phyloP scores from a whole-genome alignment of 2,797 vertebrate genomes.

The Diplodus sargus region DNA sequence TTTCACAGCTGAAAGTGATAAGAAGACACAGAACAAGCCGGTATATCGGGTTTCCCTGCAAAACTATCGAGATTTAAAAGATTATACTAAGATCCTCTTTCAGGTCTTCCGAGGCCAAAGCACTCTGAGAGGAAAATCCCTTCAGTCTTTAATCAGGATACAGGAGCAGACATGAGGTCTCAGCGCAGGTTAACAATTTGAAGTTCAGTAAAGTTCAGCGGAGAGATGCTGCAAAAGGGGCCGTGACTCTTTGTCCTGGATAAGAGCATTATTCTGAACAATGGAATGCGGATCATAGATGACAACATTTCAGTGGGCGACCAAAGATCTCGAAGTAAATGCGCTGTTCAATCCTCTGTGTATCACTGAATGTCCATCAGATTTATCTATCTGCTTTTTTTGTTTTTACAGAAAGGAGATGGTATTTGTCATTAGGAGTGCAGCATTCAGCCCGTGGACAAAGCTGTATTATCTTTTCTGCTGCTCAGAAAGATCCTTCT shows the following conservation, averaged over 20 bases:
- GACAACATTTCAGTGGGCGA: not conserved
- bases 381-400: not conserved
- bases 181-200: conserved; percentile 16
- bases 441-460: too few relatives aligned
- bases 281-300: not conserved
- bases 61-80: conserved; percentile 17
- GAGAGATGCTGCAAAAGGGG: not conserved
- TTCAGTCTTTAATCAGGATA: conserved; percentile 13
- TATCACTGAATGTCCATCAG: not conserved
- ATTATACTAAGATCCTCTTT: not conserved
- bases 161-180: conserved; percentile 20
- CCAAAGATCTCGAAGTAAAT: not conserved
- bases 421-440: too few relatives aligned
- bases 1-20: not conserved
- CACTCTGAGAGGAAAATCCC: conserved; percentile 1
- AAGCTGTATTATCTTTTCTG: too few relatives aligned
- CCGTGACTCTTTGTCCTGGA: conserved; percentile 5
- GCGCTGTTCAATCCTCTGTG: not conserved
- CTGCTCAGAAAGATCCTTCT: too few relatives aligned
- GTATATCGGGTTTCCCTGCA: not conserved
- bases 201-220: conserved; percentile 11
- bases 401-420: too few relatives aligned
- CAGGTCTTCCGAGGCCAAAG: not conserved
- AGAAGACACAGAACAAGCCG: not conserved
- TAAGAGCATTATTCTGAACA: not conserved